These are phyloP conservation scores for Pyrrhura leucotis DNA, from an alignment of 2,797 vertebrate species.

Conservation along the genomic window DNA sequence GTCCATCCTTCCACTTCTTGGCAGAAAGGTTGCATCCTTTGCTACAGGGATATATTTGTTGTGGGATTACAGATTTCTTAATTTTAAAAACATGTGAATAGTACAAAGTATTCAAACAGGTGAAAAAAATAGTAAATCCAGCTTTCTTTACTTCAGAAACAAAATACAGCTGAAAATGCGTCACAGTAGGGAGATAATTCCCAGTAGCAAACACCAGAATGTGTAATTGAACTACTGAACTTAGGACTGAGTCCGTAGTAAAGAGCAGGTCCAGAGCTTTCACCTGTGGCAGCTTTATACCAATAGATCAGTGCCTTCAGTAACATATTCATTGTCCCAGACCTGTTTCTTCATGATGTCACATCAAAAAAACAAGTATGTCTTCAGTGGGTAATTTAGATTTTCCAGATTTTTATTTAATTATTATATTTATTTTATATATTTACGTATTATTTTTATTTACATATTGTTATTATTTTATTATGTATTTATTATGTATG, in stretches of 20 bases:
- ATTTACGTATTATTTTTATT: background rate
- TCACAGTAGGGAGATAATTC: background rate
- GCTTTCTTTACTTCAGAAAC: background rate
- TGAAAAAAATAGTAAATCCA: background rate
- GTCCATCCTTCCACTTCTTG: background rate
- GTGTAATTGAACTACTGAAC: background rate
- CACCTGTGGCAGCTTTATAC: background rate
- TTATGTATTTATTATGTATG: background rate
- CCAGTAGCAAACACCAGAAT: background rate
- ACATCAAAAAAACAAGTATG: background rate
- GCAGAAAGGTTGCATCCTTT: background rate
- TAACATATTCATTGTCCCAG: background rate
- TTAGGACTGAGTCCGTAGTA: background rate
- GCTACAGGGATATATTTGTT: background rate
- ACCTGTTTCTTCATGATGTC: background rate
- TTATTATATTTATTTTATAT: background rate
- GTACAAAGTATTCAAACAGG: background rate
- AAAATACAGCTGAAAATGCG: background rate
- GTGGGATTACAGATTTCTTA: background rate
- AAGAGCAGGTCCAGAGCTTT: background rate
- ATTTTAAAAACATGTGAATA: background rate
- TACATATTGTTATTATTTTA: background rate
- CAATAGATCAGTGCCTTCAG: background rate
- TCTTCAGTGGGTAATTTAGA: background rate
- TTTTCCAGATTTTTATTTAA: background rate